A percentile compares a stretch with the other conserved stretches of the same genome.
These are phyloP conservation scores for Polylopha cassiicola DNA, from an alignment of 2,888 invertebrate genomes.

Conservation along the genomic window DNA sequence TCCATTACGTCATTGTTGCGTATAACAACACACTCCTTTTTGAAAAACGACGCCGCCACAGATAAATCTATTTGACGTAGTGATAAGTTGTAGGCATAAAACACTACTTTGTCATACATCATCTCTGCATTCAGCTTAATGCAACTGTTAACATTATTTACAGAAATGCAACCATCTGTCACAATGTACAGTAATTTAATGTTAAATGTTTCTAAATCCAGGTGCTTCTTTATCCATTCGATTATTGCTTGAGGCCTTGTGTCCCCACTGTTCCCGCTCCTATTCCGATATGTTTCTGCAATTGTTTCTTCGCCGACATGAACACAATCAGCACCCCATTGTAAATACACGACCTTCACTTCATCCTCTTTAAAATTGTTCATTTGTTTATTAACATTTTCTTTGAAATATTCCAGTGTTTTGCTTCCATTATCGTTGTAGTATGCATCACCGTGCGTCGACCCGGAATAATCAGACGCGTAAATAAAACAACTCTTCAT, in stretches of 20 bases:
- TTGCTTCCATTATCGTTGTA: conserved; percentile 32
- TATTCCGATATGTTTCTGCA: conserved; percentile 16
- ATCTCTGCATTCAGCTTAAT: conserved; percentile 30
- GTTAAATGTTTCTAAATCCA: conserved; percentile 23
- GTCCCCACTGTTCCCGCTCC: background rate
- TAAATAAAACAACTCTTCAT: conserved; percentile 14
- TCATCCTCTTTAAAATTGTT: conserved; percentile 21
- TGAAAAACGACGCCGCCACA: conserved; percentile 33
- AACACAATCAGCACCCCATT: conserved; percentile 32
- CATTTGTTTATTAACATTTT: conserved; percentile 26
- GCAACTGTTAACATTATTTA: conserved; percentile 17
- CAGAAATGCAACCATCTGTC: conserved; percentile 33
- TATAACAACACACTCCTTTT: conserved; percentile 32
- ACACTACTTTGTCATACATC: conserved; percentile 35
- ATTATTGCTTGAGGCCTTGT: conserved; percentile 29
- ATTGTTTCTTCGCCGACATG: conserved; percentile 30
- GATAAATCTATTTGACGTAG: conserved; percentile 28
- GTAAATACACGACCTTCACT: conserved; percentile 34
- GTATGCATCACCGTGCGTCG: conserved; percentile 23
- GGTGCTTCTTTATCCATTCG: conserved; percentile 21
- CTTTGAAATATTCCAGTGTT: conserved; percentile 31
- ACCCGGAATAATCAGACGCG: conserved; percentile 19
- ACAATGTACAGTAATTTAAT: conserved; percentile 36
- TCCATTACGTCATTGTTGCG: conserved; percentile 32
- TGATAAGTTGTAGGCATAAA: conserved; percentile 30